Percentiles rank a stretch among this genome's conserved stretches.
phyloP scores from a whole-genome alignment of 2,113 vertebrate species.

The Agapornis roseicollis region DNA sequence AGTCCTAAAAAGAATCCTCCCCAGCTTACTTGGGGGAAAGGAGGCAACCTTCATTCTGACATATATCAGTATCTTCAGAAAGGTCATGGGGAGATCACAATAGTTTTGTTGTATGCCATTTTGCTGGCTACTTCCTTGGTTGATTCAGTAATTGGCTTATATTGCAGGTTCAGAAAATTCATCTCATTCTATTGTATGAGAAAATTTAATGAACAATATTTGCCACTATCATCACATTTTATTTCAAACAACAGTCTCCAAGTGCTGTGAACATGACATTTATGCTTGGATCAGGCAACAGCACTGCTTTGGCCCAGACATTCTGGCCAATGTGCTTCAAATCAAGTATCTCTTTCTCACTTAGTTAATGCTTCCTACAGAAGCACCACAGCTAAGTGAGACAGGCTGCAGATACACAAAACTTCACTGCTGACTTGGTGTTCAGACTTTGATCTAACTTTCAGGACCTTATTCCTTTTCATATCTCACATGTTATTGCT shows the following conservation, averaged over 20 bases:
- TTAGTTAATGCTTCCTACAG: neutral
- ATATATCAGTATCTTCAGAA: neutral
- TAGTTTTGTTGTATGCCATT: neutral
- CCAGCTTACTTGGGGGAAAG: neutral
- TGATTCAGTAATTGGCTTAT: neutral
- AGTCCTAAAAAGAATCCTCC: neutral
- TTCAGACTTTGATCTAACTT: neutral
- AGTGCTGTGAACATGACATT: neutral
- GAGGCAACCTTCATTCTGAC: neutral
- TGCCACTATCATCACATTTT: neutral
- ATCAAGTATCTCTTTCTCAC: neutral
- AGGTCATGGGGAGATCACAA: neutral
- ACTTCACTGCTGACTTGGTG: neutral
- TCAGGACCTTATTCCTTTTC: neutral
- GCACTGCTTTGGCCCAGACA: neutral
- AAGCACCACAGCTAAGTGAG: neutral
- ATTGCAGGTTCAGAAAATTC: neutral
- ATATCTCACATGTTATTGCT: neutral
- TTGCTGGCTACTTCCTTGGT: neutral
- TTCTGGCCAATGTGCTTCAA: neutral
- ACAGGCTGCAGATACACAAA: neutral
- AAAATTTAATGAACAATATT: neutral
- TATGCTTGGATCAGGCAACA: neutral
- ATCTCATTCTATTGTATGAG: neutral
- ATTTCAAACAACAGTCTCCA: neutral